Evolutionary conservation across 2,113 vertebrate genomes (phyloP).

Genomic region (Boulengeromyrus knoepffleri): DNA sequence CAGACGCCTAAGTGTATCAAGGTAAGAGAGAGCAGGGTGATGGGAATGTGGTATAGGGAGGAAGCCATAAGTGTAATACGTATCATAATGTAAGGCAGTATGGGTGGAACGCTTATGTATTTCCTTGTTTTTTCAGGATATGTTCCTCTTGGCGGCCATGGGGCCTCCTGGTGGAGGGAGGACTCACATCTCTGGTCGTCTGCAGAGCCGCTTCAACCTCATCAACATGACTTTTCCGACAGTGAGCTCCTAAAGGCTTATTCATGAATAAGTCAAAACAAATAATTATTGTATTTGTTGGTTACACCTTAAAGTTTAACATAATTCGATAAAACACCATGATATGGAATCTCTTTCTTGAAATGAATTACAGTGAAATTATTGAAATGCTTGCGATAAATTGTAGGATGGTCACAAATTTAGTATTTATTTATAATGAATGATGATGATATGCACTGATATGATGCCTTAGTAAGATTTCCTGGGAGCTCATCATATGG

Average conservation of each 20-base stretch:
- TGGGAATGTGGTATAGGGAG: not conserved
- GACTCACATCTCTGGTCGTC: slow-evolving; percentile 67
- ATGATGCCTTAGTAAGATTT: not conserved
- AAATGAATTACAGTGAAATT: not conserved
- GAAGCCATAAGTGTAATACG: not conserved
- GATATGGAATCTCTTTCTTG: not conserved
- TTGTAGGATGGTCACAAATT: not conserved
- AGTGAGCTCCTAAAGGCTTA: slow-evolving; percentile 53
- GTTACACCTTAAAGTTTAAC: not conserved
- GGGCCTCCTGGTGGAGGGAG: slow-evolving; percentile 80
- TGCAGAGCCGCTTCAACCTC: slow-evolving; percentile 81
- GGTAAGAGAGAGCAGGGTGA: slow-evolving; percentile 53
- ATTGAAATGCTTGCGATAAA: not conserved
- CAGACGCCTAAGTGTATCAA: slow-evolving; percentile 71
- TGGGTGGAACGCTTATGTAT: not conserved
- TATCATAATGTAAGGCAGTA: not conserved
- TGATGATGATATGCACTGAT: not conserved
- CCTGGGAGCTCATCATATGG: not conserved
- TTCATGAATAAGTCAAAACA: not conserved
- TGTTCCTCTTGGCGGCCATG: slow-evolving; percentile 80
- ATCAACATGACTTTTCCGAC: slow-evolving; percentile 84
- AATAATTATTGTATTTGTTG: not conserved
- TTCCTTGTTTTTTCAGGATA: slow-evolving; percentile 55
- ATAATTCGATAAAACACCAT: not conserved
- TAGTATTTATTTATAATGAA: not conserved